phyloP scores from a whole-genome alignment of 2,797 vertebrate genomes.

The Leuciscus waleckii region DNA sequence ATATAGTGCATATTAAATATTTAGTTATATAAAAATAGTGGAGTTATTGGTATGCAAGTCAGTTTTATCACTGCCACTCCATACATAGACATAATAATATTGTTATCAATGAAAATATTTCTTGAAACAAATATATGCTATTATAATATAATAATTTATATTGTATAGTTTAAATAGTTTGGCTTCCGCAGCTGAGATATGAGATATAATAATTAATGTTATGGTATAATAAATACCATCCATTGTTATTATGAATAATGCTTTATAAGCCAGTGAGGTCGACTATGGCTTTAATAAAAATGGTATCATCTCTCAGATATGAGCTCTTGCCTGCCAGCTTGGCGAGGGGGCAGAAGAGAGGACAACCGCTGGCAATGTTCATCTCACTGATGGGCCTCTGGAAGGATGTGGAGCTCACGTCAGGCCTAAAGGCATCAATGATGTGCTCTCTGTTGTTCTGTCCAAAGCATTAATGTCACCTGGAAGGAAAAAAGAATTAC shows the following conservation, averaged over 20 bases:
- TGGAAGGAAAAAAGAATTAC: conserved; percentile 61
- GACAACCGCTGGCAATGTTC: conserved; percentile 98
- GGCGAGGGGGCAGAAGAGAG: conserved; percentile 93
- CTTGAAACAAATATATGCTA: not conserved
- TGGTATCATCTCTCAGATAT: conserved; percentile 91
- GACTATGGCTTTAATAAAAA: conserved; percentile 98
- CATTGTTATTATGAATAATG: conserved; percentile 28
- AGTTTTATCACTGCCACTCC: not conserved
- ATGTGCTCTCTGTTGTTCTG: conserved; percentile 97
- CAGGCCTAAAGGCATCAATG: conserved; percentile 95
- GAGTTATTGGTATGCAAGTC: not conserved
- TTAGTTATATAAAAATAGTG: not conserved
- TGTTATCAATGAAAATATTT: not conserved
- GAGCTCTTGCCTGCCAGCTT: conserved; percentile 92
- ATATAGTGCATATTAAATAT: conserved; percentile 4
- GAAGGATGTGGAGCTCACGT: conserved; percentile 93
- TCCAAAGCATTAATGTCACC: conserved; percentile 98
- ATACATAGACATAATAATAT: not conserved
- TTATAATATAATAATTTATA: conserved; percentile 16
- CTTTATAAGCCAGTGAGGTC: conserved; percentile 91
- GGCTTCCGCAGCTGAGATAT: conserved; percentile 26
- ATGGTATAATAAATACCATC: not conserved
- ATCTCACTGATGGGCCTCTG: conserved; percentile 93
- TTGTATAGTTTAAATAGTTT: conserved; percentile 17
- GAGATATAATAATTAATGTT: not conserved